Base-by-base conservation (phyloP, 2,888 invertebrate species). In the Aspidiotus rigidus region DNA sequence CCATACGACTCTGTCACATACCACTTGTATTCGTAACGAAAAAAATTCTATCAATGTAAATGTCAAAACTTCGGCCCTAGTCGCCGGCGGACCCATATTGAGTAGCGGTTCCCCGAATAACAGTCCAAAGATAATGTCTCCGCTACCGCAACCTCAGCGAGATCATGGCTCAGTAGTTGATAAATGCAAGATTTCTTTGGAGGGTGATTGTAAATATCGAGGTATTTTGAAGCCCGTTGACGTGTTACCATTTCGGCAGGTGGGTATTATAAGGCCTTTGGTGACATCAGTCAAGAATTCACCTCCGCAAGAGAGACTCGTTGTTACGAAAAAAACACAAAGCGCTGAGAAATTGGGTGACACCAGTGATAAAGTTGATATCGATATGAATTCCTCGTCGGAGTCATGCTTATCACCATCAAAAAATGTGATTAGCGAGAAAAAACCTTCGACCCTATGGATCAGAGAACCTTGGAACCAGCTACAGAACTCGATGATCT, bases 401-500 rank as follows among this genome's bases (percentile, higher is more conserved):
- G 86, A 86, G 76, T 84, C 82, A 64, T 79, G 80, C 71, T 81
- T 82, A 74, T 79, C 80, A 72, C 79, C 79, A n/a, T 73, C 74
- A 11, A 81, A 75, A 71, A 80, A 79, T 73, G 79, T 80, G 15
- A 69, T 56, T 41, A 69, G 71, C 15, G 44, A 70, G 11, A 73
- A 73, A 17, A 69, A 62, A 62, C 57, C 69, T 40, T 69, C 69
- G 9, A 57, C 69, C 56, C 75, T 78, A 71, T 78, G 80, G 80
- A 79, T 79, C 70, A 78, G 78, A 70, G 80, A 80, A 71, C 78
- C 79, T 28, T 80, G 80, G 79, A 79, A 78, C 71, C 81, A 84
- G 73, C 81, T 83, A 76, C 87, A 85, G 74, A 87, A 88, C 74
- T 83, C 86, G 42, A 86, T 91, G 80, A 89, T 91, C 73, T 93